Evolutionary conservation across 1,140 invertebrate genomes (phyloP).

Genomic region (Venturia canescens): DNA sequence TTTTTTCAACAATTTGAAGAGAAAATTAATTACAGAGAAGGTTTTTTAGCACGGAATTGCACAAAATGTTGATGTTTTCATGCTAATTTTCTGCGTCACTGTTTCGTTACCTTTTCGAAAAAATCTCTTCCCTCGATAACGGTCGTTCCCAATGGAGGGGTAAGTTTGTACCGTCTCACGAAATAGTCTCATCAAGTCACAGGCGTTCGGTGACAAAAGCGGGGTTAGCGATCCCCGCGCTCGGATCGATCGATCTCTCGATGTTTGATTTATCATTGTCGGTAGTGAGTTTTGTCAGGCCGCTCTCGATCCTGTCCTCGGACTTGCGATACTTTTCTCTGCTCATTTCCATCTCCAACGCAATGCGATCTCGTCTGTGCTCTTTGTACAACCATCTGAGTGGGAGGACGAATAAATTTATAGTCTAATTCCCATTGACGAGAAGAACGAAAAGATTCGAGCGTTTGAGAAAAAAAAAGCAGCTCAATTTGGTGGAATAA

Average conservation of each 20-base stretch:
- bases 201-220: slow-evolving; percentile 56
- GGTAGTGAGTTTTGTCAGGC: slow-evolving; percentile 36
- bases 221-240: slow-evolving; percentile 64
- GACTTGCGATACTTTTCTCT: slow-evolving; percentile 53
- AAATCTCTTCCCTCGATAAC: neutral
- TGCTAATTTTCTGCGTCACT: neutral
- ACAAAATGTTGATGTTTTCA: too few relatives aligned
- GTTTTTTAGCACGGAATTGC: too few relatives aligned
- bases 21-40: neutral
- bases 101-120: slow-evolving; percentile 7
- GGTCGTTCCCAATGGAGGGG: slow-evolving; percentile 26
- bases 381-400: slow-evolving; percentile 80
- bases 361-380: slow-evolving; percentile 73
- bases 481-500: too few relatives aligned
- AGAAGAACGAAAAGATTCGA: too few relatives aligned
- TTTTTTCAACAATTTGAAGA: neutral
- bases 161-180: slow-evolving; percentile 31
- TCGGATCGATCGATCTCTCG: slow-evolving; percentile 53
- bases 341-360: slow-evolving; percentile 60
- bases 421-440: too few relatives aligned
- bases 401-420: slow-evolving; percentile 50
- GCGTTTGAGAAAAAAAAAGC: too few relatives aligned
- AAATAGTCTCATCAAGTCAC: slow-evolving; percentile 34
- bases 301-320: slow-evolving; percentile 50
- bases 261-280: slow-evolving; percentile 47